These are phyloP conservation scores for Ptilorrhoa leucosticta DNA, from an alignment of 2,113 vertebrate genomes.

Conservation along the genomic window DNA sequence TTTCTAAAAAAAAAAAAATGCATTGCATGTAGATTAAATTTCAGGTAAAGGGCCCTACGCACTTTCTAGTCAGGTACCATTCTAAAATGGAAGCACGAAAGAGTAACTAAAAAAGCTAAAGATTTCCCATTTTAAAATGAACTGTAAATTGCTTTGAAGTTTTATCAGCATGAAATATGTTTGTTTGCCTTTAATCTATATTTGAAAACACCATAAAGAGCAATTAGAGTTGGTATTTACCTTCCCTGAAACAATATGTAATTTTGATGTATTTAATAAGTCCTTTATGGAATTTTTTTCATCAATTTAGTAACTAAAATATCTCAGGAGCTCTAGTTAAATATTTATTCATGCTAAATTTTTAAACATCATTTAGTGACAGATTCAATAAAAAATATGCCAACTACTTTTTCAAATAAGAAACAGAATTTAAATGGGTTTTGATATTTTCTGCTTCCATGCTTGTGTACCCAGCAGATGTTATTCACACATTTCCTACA, in stretches of 20 bases:
- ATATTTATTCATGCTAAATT: constrained; percentile 41
- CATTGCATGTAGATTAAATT: background rate
- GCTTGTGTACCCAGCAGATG: background rate
- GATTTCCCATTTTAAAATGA: background rate
- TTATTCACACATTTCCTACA: background rate
- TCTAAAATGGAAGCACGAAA: background rate
- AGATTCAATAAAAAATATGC: background rate
- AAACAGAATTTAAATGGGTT: background rate
- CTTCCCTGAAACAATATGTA: background rate
- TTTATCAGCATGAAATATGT: background rate
- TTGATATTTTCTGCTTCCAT: background rate
- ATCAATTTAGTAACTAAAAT: constrained; percentile 7
- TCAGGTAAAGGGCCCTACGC: fast-evolving
- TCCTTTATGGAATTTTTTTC: background rate
- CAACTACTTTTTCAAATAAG: background rate
- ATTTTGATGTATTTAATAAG: background rate
- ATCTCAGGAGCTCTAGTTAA: constrained; percentile 5
- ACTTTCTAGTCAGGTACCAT: background rate
- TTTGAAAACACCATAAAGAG: constrained; percentile 3
- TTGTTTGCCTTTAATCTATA: background rate
- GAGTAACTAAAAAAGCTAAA: background rate
- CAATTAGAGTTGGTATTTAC: background rate
- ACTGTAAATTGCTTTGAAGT: background rate
- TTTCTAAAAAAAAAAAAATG: background rate
- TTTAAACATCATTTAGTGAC: constrained; percentile 35